phyloP scores from a whole-genome alignment of 2,113 vertebrate species.

The Galemys pyrenaicus region DNA sequence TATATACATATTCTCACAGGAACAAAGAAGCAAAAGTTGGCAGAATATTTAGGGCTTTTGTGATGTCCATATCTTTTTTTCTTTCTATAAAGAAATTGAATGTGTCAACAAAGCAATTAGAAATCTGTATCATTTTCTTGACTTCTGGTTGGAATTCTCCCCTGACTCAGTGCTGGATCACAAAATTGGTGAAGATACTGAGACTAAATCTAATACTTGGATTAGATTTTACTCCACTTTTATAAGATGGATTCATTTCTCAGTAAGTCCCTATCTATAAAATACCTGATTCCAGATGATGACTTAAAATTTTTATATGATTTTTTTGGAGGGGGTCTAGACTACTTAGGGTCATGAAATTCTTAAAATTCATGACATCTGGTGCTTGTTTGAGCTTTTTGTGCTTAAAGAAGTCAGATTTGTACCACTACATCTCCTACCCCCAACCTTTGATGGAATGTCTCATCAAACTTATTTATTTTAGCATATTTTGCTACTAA shows the following conservation, averaged over 20 bases:
- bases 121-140: neutral
- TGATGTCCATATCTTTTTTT: neutral
- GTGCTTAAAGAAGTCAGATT: neutral
- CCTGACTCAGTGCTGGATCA: neutral
- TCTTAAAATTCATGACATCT: neutral
- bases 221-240: neutral
- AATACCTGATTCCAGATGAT: neutral
- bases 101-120: neutral
- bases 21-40: neutral
- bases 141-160: neutral
- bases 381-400: neutral
- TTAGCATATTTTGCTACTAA: neutral
- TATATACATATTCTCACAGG: neutral
- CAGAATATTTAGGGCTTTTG: neutral
- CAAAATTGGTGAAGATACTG: neutral
- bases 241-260: neutral
- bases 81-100: neutral
- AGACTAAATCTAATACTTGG: neutral
- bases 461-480: neutral
- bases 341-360: neutral
- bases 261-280: neutral
- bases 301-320: neutral
- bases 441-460: neutral
- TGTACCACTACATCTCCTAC: fast-evolving
- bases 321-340: neutral